Conservation (phyloP, 2,888 invertebrate genomes). For the Aromia moschata region DNA sequence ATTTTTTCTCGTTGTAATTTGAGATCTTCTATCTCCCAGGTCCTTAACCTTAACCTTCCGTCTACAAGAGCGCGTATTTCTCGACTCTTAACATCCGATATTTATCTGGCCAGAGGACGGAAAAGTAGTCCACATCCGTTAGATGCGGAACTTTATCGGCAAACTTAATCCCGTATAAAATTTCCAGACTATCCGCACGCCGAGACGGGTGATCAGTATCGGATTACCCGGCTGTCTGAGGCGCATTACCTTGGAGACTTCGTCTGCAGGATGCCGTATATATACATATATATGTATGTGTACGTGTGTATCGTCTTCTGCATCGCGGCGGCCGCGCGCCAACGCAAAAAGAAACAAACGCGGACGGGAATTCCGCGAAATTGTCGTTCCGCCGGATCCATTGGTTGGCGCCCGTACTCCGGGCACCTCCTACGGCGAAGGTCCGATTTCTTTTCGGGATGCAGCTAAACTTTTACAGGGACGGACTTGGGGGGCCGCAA, state of each 20-base stretch:
- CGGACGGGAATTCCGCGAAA: constrained; percentile 27
- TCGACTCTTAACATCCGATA: too few species aligned
- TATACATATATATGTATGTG: too few species aligned
- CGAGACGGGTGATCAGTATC: constrained; percentile 19
- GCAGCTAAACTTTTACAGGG: constrained; percentile 37
- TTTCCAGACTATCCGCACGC: constrained; percentile 12
- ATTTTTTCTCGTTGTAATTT: too few species aligned
- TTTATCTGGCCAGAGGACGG: too few species aligned
- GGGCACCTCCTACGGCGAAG: constrained; percentile 46
- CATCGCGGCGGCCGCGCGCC: constrained; percentile 5
- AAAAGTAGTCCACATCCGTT: too few species aligned
- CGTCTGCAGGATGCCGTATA: constrained; percentile 19
- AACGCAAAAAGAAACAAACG: constrained; percentile 31
- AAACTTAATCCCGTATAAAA: constrained; percentile 8
- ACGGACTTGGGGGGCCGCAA: constrained; percentile 17
- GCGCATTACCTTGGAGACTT: constrained; percentile 14
- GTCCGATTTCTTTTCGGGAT: constrained; percentile 46
- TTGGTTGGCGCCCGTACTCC: constrained; percentile 48
- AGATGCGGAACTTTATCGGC: too few species aligned
- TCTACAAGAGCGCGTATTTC: too few species aligned
- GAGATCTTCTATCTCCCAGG: too few species aligned
- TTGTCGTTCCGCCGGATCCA: constrained; percentile 40
- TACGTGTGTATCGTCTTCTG: neutral
- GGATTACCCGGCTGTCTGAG: constrained; percentile 22
- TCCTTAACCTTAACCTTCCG: too few species aligned